Evolutionary conservation across 2,888 invertebrate genomes (phyloP), one percentile per base, ranked within the genome.

Genomic region (Caenorhabditis sinica): DNA sequence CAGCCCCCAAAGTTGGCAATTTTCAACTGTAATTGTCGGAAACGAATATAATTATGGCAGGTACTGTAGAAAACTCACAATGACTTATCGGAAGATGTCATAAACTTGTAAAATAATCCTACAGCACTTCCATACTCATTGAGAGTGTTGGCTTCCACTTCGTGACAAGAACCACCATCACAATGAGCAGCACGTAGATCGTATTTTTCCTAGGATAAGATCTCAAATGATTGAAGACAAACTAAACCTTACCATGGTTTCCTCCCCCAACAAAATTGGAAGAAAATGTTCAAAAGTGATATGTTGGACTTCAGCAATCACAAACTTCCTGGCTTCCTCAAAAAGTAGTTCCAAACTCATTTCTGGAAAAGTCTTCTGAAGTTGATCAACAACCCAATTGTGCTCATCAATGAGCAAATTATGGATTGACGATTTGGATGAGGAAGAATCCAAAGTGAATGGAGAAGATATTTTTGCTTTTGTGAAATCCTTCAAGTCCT

Each of bases 101-200:
- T 83, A 40, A 79, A 83, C n/a, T 76, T 80, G 60, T 72, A 90
- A 84, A 92, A 91, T 13, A 87, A 72, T 0, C 92, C 91, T 2
- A 85, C 91, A 25, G 86, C 86, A 11, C 90, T 82, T 0, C 96
- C 96, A 93, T 96, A 97, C 92, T 95, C 95, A 93, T 97, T 97
- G n/a, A 96, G 95, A 72, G 96, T 94, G n/a, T 95, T 94, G 0
- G 96, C 95, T 93, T 97, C 95, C 0, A 95, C 94, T 0, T 93
- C 82, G 86, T 91, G 75, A 13, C 82, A 82, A 11, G 75, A 69
- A 45, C 43, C 72, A 9, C 63, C 73, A 30, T 56, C 71, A 45
- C 73, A 82, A 51, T 63, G 73, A 51, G 68, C n/a, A 15, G 63
- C 72, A 13, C 53, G 45, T 11, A 61, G 40, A 51, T 79, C 72